phyloP scores from a whole-genome alignment of 2,113 vertebrate species.

The crab-eating macaque (Macaca fascicularis) region T2T-MFA8v1.1 NC_088377.1:8341001-8341500 shows the following conservation, averaged over 20 bases:
- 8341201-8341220: background rate
- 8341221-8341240: accelerated
- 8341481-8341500: too few relatives aligned
- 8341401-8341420: too few relatives aligned
- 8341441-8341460: too few relatives aligned
- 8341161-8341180: accelerated
- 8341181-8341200: background rate
- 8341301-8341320: background rate
- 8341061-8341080: background rate
- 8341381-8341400: too few relatives aligned
- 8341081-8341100: accelerated
- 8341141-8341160: background rate
- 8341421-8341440: too few relatives aligned
- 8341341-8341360: too few relatives aligned
- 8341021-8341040: background rate
- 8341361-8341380: too few relatives aligned
- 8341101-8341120: background rate
- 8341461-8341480: too few relatives aligned
- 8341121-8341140: accelerated
- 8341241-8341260: background rate
- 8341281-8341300: background rate
- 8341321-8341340: too few relatives aligned
- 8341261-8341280: accelerated
- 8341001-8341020: background rate
- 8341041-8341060: background rate